These are phyloP conservation scores for Tortrix viridana DNA, from an alignment of 2,888 invertebrate species.

Conservation along the genomic window DNA sequence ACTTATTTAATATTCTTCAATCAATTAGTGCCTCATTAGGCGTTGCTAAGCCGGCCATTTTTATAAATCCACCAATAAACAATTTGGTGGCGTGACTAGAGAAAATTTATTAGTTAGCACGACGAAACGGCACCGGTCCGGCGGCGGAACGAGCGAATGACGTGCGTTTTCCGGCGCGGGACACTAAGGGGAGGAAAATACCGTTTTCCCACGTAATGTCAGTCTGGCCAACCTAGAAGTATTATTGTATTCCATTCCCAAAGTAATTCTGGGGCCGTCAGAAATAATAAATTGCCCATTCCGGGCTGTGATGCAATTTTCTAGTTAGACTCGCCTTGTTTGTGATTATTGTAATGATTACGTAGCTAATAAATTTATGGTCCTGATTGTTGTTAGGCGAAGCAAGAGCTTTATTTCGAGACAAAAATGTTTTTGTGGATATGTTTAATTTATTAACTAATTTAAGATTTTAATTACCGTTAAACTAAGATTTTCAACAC, in stretches of 20 bases:
- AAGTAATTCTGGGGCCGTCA: slow-evolving; percentile 37
- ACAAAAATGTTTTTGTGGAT: not conserved
- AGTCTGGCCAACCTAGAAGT: slow-evolving; percentile 35
- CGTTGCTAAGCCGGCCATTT: slow-evolving; percentile 9
- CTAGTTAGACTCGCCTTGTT: slow-evolving; percentile 36
- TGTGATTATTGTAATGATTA: slow-evolving; percentile 37
- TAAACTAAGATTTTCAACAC: no score
- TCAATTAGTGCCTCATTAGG: slow-evolving; percentile 3
- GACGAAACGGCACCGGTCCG: slow-evolving; percentile 26
- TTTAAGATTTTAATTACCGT: no score
- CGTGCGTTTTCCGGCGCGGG: slow-evolving; percentile 37
- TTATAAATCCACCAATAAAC: slow-evolving; percentile 14
- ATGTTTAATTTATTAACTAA: no score
- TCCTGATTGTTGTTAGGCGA: not conserved
- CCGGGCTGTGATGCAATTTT: slow-evolving; percentile 32
- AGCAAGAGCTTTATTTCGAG: not conserved
- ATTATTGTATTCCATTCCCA: slow-evolving; percentile 38
- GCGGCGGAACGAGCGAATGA: slow-evolving; percentile 34
- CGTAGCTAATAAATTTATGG: slow-evolving; percentile 24
- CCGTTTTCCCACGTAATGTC: slow-evolving; percentile 38
- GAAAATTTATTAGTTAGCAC: slow-evolving; percentile 36
- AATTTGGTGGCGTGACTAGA: slow-evolving; percentile 24
- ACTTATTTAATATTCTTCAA: not conserved
- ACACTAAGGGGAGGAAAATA: slow-evolving; percentile 32
- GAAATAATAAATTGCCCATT: slow-evolving; percentile 38